A percentile compares a stretch with the other conserved stretches of the same genome.
These are phyloP conservation scores for Drosophila anomalata DNA, from an alignment of 2,888 invertebrate species.

Conservation along the genomic window DNA sequence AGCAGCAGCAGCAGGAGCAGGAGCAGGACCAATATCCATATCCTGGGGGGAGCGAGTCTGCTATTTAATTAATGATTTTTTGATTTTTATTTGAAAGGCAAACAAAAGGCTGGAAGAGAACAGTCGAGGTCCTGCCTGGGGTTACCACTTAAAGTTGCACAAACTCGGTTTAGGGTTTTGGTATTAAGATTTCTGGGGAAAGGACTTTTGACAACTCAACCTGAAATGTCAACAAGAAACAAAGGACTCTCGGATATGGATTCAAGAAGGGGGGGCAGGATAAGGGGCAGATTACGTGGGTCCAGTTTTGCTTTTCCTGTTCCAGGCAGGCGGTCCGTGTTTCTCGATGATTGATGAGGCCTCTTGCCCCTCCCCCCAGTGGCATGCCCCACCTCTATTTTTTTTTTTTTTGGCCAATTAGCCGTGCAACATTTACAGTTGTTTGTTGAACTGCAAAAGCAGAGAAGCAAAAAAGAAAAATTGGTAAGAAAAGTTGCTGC, in stretches of 20 bases:
- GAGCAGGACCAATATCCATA: not conserved
- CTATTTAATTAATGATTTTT: slow-evolving; percentile 65
- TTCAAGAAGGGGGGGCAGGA: not conserved
- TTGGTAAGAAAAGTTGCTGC: slow-evolving; percentile 5
- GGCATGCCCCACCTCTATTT: not conserved
- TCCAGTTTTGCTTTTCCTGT: slow-evolving; percentile 9
- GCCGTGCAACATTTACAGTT: slow-evolving; percentile 46
- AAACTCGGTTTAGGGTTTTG: not conserved
- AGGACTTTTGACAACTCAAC: slow-evolving; percentile 32
- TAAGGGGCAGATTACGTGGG: not conserved
- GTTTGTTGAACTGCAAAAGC: slow-evolving; percentile 24
- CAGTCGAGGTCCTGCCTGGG: not conserved
- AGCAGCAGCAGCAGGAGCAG: no score
- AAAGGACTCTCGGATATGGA: not conserved
- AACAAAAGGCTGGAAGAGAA: slow-evolving; percentile 6
- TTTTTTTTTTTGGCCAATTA: slow-evolving; percentile 38
- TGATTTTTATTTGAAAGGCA: slow-evolving; percentile 55
- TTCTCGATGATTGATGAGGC: slow-evolving; percentile 43
- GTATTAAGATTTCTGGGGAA: no score
- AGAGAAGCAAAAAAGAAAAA: not conserved
- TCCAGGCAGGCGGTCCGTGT: slow-evolving; percentile 37
- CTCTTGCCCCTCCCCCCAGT: not conserved
- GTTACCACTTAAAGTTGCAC: not conserved
- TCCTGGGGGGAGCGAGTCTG: not conserved
- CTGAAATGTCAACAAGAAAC: slow-evolving; percentile 56